Evolutionary conservation across 2,888 invertebrate genomes (phyloP).

Genomic region (Himalopsyche kuldschensis): DNA sequence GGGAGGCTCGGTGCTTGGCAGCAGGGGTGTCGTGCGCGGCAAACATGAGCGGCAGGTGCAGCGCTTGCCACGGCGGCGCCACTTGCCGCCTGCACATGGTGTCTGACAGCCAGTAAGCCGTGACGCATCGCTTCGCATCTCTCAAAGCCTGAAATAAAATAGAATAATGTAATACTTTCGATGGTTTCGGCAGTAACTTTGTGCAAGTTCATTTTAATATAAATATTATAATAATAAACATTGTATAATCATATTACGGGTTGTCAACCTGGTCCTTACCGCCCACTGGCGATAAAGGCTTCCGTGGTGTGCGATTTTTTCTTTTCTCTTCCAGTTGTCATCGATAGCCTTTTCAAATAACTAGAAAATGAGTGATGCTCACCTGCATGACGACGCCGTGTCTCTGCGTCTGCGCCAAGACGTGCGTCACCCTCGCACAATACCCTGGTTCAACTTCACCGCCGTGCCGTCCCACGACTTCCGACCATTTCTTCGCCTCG

Average conservation of each 20-base stretch:
- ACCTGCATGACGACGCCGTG: conserved; percentile 88
- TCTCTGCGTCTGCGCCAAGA: conserved; percentile 87
- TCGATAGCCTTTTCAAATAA: too few relatives aligned
- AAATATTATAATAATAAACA: too few relatives aligned
- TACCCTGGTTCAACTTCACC: conserved; percentile 87
- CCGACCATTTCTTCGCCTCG: conserved; percentile 66
- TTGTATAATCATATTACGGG: too few relatives aligned
- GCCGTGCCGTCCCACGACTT: conserved; percentile 77
- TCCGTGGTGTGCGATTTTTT: too few relatives aligned
- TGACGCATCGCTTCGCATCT: conserved; percentile 73
- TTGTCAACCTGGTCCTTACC: too few relatives aligned
- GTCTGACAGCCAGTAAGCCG: conserved; percentile 91
- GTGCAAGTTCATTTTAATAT: too few relatives aligned
- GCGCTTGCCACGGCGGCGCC: conserved; percentile 88
- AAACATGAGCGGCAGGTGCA: conserved; percentile 84
- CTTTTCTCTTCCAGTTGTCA: too few relatives aligned
- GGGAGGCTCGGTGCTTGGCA: conserved; percentile 75
- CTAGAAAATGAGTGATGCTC: too few relatives aligned
- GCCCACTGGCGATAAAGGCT: too few relatives aligned
- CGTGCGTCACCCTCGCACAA: conserved; percentile 86
- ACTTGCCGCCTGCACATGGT: conserved; percentile 83
- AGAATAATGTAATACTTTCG: too few relatives aligned
- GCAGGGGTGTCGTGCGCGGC: conserved; percentile 72
- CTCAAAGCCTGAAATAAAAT: conserved; percentile 56
- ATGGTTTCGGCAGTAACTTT: too few relatives aligned